Evolutionary conservation across 30 jellyfish, hydroid and myxozoan species (phyloP), one percentile per base, ranked within the genome.

Genomic region (Turritopsis dohrnii): DNA sequence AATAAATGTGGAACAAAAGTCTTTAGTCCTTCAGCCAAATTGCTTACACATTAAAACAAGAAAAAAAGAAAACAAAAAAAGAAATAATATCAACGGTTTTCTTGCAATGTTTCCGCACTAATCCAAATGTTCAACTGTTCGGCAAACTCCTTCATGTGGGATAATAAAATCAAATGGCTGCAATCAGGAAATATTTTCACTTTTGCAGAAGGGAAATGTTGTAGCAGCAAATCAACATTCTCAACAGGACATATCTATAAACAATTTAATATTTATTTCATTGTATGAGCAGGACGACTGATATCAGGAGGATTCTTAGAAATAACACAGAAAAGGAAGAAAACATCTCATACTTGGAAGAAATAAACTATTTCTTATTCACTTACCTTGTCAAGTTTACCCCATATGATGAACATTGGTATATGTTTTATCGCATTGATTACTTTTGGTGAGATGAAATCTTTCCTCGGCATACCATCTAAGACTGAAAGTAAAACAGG

Each of bases 241-340:
- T 69, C 31, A n/a, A n/a, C 30, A n/a, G 77, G 77, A 69, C 77
- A 69, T n/a, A 69, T 69, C 77, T 69, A 27, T 69, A 69, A 69
- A 3, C 13, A 41, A 41, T 3, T 13, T 3, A 13, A 41, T 3
- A 3, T 41, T 3, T 41, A 41, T 13, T 3, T 5, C 13, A 41
- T 41, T 41, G 13, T 41, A 41, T 3, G 60, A 41, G 60, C 9
- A 41, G 13, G 13, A 41, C 9, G 60, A 13, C 60, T 41, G 13
- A 41, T 41, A 41, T 41, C 13, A 3, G 60, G 9, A 41, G 60
- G 60, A 41, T 41, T 41, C 9, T 41, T 41, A 41, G 13, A 41
- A 41, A 3, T 41, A 5, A 41, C 5, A 41, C 60, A 41, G 60
- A 41, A 3, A 41, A 41, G 13, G 60, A 41, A 3, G 60, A 13